Evolutionary conservation across 37 sponge, comb jelly and placozoan genomes (phyloP), one percentile per base, ranked within the genome.

Genomic region (Axinella damicornis): DNA sequence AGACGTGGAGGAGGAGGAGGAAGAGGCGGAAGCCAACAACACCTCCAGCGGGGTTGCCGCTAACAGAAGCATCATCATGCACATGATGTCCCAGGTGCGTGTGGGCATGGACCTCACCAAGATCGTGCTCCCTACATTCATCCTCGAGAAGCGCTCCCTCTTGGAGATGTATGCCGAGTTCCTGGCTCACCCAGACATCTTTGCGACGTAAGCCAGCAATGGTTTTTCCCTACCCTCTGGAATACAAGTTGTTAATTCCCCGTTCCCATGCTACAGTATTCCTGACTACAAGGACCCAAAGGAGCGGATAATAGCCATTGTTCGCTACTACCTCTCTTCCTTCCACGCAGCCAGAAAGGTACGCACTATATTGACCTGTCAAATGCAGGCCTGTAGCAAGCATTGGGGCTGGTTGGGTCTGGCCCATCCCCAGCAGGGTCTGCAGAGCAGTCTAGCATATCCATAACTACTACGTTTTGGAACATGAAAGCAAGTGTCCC

Each of bases 91-190:
- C 34, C 99, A 98, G 79, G 91, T 95, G 6, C 82, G 92, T n/a
- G 85, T 98, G 1, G 99, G 99, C 11, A 96, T 98, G 97, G 99
- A 98, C 74, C 92, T 98, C 39, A 92, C 97, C 25, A 40, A 79
- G 62, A 91, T 98, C 15, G 83, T 89, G 6, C 92, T 98, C 2
- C 99, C 99, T 0, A 98, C 99, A 0, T 98, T 98, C 85, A 98
- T 98, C 71, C 88, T 98, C 41, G 99, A 98, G 92, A 96, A 96
- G 83, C 69, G 92, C n/a, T 98, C 99, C 12, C 94, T 98, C 46
- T 86, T 98, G 77, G 99, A 98, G 78, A 98, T 98, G 99, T 98
- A 96, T 70, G 97, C 99, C 0, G 99, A 98, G 71, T 95, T 98
- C 84, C 75, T 98, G 22, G 91, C 99, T 52, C 97, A 98, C 65